These are phyloP conservation scores for Hydrolagus affinis DNA, from an alignment of 2,113 vertebrate species.

Conservation along the genomic window DNA sequence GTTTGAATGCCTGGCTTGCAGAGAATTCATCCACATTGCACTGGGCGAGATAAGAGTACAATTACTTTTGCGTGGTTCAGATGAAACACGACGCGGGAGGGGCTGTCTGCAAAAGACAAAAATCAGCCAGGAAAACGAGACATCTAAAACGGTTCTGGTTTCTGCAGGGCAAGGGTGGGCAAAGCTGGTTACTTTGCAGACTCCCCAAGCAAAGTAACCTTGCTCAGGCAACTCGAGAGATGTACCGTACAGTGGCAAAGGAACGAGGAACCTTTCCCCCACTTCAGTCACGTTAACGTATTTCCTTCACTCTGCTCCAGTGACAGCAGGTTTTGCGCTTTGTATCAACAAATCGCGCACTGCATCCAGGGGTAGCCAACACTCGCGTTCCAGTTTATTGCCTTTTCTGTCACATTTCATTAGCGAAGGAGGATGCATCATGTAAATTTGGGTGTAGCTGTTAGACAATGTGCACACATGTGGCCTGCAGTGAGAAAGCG, in stretches of 20 bases:
- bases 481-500: constrained; percentile 51
- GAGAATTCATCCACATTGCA: background rate
- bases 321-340: background rate
- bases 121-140: background rate
- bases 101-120: background rate
- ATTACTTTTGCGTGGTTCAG: background rate
- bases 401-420: constrained; percentile 10
- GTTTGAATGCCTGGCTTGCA: background rate
- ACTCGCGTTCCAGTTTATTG: background rate
- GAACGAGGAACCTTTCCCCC: background rate
- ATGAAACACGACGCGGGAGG: background rate
- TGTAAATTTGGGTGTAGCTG: constrained; percentile 42
- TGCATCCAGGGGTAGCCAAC: background rate
- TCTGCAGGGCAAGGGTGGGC: background rate
- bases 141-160: background rate
- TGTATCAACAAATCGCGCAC: background rate
- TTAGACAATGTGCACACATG: constrained; percentile 39
- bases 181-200: background rate
- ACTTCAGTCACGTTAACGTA: background rate
- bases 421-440: constrained; percentile 34
- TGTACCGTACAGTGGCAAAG: background rate
- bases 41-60: background rate
- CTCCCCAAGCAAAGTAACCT: too few relatives aligned
- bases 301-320: background rate
- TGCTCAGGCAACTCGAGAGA: background rate